phyloP scores from a whole-genome alignment of 1,140 invertebrate species.

The Armadillidium nasatum region DNA sequence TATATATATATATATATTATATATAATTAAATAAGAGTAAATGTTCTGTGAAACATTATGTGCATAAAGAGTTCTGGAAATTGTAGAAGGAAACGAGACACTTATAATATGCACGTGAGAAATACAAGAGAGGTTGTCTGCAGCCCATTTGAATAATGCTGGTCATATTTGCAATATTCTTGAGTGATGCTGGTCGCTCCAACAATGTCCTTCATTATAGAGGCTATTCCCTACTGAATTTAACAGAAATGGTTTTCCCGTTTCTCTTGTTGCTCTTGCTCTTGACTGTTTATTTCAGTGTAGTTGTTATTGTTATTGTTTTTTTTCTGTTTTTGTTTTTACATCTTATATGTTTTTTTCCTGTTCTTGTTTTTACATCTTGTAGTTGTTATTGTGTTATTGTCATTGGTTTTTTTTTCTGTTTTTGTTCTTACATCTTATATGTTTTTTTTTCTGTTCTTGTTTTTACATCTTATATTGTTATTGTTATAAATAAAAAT shows the following conservation, averaged over 20 bases:
- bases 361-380: neutral
- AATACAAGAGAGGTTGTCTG: slow-evolving; percentile 35
- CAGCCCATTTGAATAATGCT: slow-evolving; percentile 40
- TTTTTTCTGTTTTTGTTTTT: neutral
- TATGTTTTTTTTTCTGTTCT: too few relatives aligned
- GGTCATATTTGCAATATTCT: slow-evolving; percentile 42
- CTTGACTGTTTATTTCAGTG: slow-evolving; percentile 6
- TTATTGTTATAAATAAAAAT: too few relatives aligned
- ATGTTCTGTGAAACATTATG: neutral
- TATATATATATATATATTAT: slow-evolving; percentile 13
- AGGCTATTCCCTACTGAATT: slow-evolving; percentile 35
- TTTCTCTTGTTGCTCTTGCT: slow-evolving; percentile 29
- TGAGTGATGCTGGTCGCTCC: slow-evolving; percentile 35
- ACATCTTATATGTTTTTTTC: slow-evolving; percentile 28
- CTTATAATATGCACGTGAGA: slow-evolving; percentile 35
- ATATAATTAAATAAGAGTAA: neutral
- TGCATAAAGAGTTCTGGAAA: neutral
- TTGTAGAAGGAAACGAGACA: neutral
- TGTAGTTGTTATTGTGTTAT: neutral
- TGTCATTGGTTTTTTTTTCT: neutral
- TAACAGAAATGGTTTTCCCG: slow-evolving; percentile 16
- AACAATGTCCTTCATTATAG: slow-evolving; percentile 37
- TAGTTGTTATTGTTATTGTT: too few relatives aligned
- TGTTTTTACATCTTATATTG: too few relatives aligned
- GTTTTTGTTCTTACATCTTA: too few relatives aligned